Conservation (phyloP, 2,797 vertebrate genomes). For the Artibeus lituratus region DNA sequence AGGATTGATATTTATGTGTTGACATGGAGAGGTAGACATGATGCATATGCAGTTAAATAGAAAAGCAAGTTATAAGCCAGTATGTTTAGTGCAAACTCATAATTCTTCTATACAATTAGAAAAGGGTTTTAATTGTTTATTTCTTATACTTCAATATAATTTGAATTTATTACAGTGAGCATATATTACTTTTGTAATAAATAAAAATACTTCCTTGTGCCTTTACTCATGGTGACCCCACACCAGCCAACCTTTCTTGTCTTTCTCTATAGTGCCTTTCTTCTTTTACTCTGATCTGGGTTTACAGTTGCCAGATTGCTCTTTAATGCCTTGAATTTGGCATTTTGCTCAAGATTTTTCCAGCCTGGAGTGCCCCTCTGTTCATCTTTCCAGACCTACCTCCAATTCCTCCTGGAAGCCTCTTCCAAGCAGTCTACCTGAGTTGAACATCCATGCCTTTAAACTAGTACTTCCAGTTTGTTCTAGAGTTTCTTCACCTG, state of each 20-base stretch:
- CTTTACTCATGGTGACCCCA: background rate
- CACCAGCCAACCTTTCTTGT: accelerated
- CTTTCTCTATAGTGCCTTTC: background rate
- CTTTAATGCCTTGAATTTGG: background rate
- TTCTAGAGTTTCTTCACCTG: background rate
- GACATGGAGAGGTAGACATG: background rate
- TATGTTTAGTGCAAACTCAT: background rate
- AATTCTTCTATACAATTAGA: background rate
- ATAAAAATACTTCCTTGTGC: background rate
- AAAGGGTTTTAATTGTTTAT: background rate
- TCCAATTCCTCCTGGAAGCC: background rate
- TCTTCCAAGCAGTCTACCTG: background rate
- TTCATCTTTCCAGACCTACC: background rate
- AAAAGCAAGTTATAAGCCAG: background rate
- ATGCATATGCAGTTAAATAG: background rate
- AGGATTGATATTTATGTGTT: background rate
- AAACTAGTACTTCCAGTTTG: background rate
- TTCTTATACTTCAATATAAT: background rate
- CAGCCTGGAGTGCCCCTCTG: too few species aligned
- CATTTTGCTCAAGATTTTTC: background rate
- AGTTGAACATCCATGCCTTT: background rate
- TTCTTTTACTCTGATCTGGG: background rate
- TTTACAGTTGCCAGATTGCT: background rate
- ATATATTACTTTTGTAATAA: background rate
- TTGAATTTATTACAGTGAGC: background rate